Evolutionary conservation across 2,888 invertebrate genomes (phyloP), one percentile per base, ranked within the genome.

Genomic region (Panzeria rudis): DNA sequence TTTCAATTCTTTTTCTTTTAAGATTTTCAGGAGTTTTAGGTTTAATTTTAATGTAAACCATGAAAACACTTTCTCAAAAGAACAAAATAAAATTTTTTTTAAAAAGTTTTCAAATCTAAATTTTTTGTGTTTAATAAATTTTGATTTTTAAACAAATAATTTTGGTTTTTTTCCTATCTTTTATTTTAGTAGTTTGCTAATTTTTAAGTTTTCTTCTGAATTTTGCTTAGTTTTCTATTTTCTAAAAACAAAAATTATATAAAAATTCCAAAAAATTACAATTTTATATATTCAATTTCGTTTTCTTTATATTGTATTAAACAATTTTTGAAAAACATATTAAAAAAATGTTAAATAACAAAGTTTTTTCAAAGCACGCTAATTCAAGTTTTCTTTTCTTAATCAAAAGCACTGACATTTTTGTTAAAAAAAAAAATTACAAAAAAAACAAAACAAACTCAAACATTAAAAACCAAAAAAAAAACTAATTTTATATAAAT

Each of bases 351-450:
- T 86, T 86, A 68, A 82, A 76, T 83, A 79, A 72, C 66, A 76
- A 86, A 77, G 80, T 83, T 86, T 85, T 84, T 85, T 85, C 78
- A 79, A 75, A 85, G 85, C 85, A 85, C 85, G 85, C 86, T 86
- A 77, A 77, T 83, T 83, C 80, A 83, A 86, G 80, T 80, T 83
- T 83, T 86, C 80, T 83, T 73, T 77, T 69, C 62, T 80, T 68
- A 86, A 75, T 79, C 85, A 82, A 86, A 80, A 83, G 80, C 86
- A 83, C 80, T 77, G 20, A 73, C 62, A 82, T 83, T 81, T 83
- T 77, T 72, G 77, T 83, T 86, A 72, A 64, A 44, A 80, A 62
- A n/a, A 80, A 80, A 54, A 66, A 5, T 38, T 23, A 72, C 68
- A 77, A 73, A 44, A 68, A 59, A 50, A 5, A 50, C 11, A 50